A percentile compares a stretch with the other conserved stretches of the same genome.
Conservation (phyloP, 2,888 invertebrate species). For the Barypeithes pellucidus region DNA sequence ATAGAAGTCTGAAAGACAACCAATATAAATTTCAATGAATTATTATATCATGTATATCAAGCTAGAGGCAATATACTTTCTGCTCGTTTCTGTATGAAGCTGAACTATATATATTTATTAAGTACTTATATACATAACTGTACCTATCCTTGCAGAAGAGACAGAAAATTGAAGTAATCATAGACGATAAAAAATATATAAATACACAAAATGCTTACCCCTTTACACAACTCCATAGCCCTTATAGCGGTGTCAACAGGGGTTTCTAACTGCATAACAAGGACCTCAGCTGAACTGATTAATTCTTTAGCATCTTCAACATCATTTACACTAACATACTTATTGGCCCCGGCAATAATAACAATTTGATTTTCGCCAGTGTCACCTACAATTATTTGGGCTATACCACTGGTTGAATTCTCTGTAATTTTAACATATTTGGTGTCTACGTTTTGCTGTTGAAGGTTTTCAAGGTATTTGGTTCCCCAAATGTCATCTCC, state of each 20-base stretch:
- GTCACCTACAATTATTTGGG: conserved; percentile 91
- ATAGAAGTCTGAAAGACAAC: conserved; percentile 77
- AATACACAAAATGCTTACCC: conserved; percentile 74
- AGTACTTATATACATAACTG: no score
- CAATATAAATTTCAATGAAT: no score
- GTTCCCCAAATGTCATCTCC: conserved; percentile 91
- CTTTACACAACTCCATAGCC: conserved; percentile 78
- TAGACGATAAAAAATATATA: no score
- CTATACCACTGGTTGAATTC: conserved; percentile 85
- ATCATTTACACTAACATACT: conserved; percentile 76
- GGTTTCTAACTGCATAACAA: conserved; percentile 92
- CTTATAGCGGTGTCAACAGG: conserved; percentile 81
- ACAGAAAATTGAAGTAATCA: no score
- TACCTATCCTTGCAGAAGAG: no score
- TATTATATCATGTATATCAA: no score
- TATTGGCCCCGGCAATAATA: conserved; percentile 92
- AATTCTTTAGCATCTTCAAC: conserved; percentile 75
- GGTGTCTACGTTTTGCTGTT: conserved; percentile 77
- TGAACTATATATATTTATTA: no score
- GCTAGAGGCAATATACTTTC: no score
- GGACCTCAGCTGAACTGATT: conserved; percentile 77
- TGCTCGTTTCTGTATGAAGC: no score
- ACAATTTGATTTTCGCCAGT: conserved; percentile 95
- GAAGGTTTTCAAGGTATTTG: conserved; percentile 83
- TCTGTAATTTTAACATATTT: conserved; percentile 75